Conservation (phyloP, 1,140 invertebrate species). For the Drosophila auraria region DNA sequence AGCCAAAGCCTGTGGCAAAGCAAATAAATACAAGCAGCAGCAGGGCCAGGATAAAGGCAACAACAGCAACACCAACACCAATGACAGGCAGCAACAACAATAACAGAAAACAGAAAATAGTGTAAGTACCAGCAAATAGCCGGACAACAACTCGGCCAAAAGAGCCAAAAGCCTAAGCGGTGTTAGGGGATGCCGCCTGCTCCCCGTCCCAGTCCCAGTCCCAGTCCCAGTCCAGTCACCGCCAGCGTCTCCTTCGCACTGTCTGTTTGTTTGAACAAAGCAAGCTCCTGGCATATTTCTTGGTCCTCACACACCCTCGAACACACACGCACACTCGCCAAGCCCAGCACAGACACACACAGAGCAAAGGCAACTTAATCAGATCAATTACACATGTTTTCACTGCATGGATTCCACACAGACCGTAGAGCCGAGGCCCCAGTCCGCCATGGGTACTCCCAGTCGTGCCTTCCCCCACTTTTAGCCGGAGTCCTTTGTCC, state of each 20-base stretch:
- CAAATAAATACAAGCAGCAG: slow-evolving; percentile 53
- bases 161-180: slow-evolving; percentile 39
- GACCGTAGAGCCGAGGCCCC: slow-evolving; percentile 23
- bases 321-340: slow-evolving; percentile 23
- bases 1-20: slow-evolving; percentile 66
- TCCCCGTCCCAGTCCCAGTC: too few relatives aligned
- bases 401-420: slow-evolving; percentile 76
- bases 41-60: too few relatives aligned
- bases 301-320: slow-evolving; percentile 20
- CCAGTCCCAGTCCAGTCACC: neutral
- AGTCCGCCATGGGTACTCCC: slow-evolving; percentile 21
- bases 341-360: slow-evolving; percentile 22
- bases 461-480: neutral
- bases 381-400: slow-evolving; percentile 84
- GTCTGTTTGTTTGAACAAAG: slow-evolving; percentile 60
- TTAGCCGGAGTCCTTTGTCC: slow-evolving; percentile 7
- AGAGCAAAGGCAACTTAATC: slow-evolving; percentile 79
- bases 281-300: slow-evolving; percentile 64
- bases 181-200: slow-evolving; percentile 5
- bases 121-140: slow-evolving; percentile 67
- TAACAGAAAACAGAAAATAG: slow-evolving; percentile 15
- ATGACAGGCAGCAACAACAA: slow-evolving; percentile 22
- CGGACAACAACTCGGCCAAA: slow-evolving; percentile 52
- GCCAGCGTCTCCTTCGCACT: neutral
- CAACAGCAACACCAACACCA: neutral